These are phyloP conservation scores for Danionella cerebrum DNA, from an alignment of 2,113 vertebrate genomes.

Conservation along the genomic window DNA sequence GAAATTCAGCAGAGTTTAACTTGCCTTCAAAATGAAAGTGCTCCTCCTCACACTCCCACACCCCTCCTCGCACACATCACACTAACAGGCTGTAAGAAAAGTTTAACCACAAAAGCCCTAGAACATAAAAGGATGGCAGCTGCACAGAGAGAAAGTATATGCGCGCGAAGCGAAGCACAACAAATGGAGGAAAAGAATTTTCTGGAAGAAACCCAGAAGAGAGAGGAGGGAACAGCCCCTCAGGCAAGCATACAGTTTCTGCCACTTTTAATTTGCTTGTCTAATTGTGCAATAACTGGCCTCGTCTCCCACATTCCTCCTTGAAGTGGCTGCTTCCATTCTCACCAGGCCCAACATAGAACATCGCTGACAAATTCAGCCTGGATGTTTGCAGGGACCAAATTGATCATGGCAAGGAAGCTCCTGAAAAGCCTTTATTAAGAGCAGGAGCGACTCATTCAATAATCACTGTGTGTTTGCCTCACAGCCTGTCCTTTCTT, in stretches of 20 bases:
- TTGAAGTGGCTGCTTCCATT: slow-evolving; percentile 52
- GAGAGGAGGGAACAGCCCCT: slow-evolving; percentile 32
- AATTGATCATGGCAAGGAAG: slow-evolving; percentile 34
- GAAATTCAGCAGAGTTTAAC: not conserved
- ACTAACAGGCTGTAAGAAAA: slow-evolving; percentile 16
- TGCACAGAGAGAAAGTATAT: not conserved
- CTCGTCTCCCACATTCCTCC: slow-evolving; percentile 37
- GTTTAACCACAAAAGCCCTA: not conserved
- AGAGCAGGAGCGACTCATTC: slow-evolving; percentile 26
- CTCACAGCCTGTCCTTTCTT: slow-evolving; percentile 37
- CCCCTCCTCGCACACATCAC: slow-evolving; percentile 4
- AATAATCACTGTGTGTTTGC: slow-evolving; percentile 48
- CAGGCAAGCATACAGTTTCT: slow-evolving; percentile 53
- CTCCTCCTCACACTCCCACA: slow-evolving; percentile 1
- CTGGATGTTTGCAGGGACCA: slow-evolving; percentile 53
- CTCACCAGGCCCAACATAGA: slow-evolving; percentile 17
- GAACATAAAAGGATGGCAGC: slow-evolving; percentile 18
- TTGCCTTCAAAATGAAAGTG: not conserved
- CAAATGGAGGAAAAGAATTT: not conserved
- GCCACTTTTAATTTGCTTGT: slow-evolving; percentile 63
- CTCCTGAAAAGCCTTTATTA: slow-evolving; percentile 32
- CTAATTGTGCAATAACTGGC: slow-evolving; percentile 64
- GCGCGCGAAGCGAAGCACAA: slow-evolving; percentile 15
- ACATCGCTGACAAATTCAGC: slow-evolving; percentile 48
- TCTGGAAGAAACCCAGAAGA: slow-evolving; percentile 9